Conservation (phyloP, 2,113 vertebrate species). For the Microcebus tavaratra region DNA sequence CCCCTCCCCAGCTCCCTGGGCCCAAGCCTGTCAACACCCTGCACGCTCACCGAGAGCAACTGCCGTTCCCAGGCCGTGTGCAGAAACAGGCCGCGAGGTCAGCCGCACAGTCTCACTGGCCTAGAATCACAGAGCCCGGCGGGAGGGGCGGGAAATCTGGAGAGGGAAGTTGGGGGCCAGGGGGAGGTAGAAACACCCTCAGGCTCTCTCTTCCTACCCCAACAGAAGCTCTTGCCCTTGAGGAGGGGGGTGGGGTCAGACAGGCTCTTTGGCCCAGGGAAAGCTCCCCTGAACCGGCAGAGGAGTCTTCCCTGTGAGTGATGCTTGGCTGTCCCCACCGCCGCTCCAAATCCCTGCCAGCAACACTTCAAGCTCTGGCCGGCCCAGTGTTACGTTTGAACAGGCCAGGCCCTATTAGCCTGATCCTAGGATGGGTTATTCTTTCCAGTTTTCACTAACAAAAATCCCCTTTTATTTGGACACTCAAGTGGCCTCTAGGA, state of each 20-base stretch:
- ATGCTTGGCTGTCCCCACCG: conserved; percentile 48
- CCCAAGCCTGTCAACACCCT: conserved; percentile 73
- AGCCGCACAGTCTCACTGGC: not conserved
- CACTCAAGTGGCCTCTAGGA: conserved; percentile 81
- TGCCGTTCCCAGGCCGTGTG: conserved; percentile 50
- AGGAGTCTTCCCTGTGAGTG: conserved; percentile 57
- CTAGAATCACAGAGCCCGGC: not conserved
- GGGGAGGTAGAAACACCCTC: not conserved
- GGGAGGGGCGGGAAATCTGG: not conserved
- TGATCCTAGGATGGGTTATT: conserved; percentile 74
- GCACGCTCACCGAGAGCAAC: conserved; percentile 27
- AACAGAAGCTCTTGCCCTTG: not conserved
- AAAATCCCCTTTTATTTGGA: conserved; percentile 81
- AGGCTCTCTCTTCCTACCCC: not conserved
- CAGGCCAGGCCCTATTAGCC: conserved; percentile 74
- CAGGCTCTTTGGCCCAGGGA: not conserved
- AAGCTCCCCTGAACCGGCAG: not conserved
- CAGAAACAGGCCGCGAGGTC: conserved; percentile 16
- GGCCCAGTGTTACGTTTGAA: conserved; percentile 67
- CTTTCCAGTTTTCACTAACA: conserved; percentile 80
- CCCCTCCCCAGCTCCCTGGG: conserved; percentile 16
- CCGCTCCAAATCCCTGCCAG: conserved; percentile 58
- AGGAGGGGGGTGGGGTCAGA: not conserved
- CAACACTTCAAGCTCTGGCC: conserved; percentile 75
- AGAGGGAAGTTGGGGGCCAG: not conserved